phyloP scores from a whole-genome alignment of 2,797 vertebrate genomes.

The Poliocrania exsul region DNA sequence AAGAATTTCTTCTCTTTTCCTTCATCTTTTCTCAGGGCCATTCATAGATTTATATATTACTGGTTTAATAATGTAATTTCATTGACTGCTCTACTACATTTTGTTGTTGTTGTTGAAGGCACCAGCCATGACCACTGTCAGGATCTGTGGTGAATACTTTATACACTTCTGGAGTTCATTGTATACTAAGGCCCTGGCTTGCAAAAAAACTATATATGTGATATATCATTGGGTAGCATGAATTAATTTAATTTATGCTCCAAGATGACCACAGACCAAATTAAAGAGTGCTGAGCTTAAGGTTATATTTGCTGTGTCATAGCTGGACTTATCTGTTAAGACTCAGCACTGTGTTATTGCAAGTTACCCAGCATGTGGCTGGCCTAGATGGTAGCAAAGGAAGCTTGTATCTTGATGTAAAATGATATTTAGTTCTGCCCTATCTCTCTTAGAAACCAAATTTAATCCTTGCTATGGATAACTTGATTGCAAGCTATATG shows the following conservation, averaged over 20 bases:
- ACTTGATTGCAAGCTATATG: not conserved
- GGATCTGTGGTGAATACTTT: not conserved
- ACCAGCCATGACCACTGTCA: not conserved
- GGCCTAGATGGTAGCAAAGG: not conserved
- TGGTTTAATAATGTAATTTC: not conserved
- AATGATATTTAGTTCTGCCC: not conserved
- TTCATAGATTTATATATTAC: not conserved
- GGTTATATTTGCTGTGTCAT: not conserved
- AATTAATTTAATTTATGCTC: not conserved
- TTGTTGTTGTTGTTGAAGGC: not conserved
- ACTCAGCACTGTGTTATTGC: not conserved
- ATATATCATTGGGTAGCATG: not conserved
- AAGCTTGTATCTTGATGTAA: not conserved
- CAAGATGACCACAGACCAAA: not conserved
- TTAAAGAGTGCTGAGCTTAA: not conserved
- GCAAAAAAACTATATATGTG: not conserved
- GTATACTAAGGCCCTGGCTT: not conserved
- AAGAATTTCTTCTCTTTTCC: not conserved
- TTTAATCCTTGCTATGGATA: not conserved
- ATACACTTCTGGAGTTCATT: not conserved
- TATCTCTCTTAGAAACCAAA: not conserved
- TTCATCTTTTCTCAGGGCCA: not conserved
- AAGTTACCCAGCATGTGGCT: not conserved
- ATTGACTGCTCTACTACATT: not conserved
- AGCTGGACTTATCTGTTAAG: not conserved